Conservation (phyloP, 1,140 invertebrate species). For the Monochamus saltuarius region DNA sequence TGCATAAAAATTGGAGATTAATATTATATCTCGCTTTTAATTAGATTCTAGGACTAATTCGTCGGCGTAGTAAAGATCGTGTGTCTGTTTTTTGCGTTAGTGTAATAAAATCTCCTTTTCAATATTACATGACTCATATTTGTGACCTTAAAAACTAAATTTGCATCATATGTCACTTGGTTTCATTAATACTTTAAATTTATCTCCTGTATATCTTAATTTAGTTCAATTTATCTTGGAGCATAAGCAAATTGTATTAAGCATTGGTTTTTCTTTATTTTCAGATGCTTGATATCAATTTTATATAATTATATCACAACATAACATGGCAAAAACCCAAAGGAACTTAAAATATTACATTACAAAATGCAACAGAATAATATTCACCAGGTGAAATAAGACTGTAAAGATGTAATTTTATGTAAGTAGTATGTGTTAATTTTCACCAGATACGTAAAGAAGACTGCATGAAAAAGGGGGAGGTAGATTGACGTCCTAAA, state of each 20-base stretch:
- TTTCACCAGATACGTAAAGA: slow-evolving; percentile 11
- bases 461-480: slow-evolving; percentile 31
- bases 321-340: slow-evolving; percentile 3
- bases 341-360: neutral
- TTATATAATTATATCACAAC: neutral
- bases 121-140: neutral
- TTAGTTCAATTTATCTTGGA: neutral
- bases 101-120: neutral
- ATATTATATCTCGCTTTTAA: no score
- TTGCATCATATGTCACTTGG: slow-evolving; percentile 1
- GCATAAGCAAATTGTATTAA: neutral
- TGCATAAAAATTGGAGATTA: no score
- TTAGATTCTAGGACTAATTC: no score
- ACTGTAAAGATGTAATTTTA: slow-evolving; percentile 9
- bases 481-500: slow-evolving; percentile 18
- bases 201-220: neutral
- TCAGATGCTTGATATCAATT: no score
- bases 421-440: neutral
- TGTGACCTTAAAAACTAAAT: slow-evolving; percentile 7
- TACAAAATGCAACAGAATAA: slow-evolving; percentile 1
- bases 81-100: neutral
- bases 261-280: neutral
- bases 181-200: slow-evolving; percentile 1
- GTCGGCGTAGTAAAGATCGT: no score
- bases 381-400: slow-evolving; percentile 6